Conservation (phyloP, 92 coral and sea anemone species). For the Isaurus tuberculatus region DNA sequence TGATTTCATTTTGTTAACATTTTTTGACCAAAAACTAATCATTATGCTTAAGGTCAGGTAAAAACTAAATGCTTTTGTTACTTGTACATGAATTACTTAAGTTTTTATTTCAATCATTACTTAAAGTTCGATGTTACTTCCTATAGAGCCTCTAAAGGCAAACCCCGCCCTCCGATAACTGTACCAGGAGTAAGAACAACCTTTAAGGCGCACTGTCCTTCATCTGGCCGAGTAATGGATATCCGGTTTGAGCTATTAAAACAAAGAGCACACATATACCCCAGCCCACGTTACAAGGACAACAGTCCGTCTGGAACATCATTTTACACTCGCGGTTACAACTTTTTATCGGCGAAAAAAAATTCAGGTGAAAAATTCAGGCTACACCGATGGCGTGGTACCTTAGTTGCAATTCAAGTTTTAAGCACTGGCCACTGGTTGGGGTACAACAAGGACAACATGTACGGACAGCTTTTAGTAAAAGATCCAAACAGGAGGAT, state of each 20-base stretch:
- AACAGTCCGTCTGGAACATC: slow-evolving; percentile 54
- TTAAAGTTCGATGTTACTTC: not conserved
- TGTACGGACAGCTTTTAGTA: slow-evolving; percentile 32
- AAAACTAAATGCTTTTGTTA: no score
- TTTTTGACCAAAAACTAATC: no score
- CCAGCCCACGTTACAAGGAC: not conserved
- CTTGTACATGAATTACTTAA: no score
- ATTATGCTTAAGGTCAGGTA: no score
- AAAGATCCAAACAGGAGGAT: not conserved
- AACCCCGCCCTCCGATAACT: slow-evolving; percentile 39
- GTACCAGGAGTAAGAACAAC: slow-evolving; percentile 54
- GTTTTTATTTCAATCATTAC: not conserved
- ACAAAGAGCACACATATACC: not conserved
- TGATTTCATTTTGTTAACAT: no score
- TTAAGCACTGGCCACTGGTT: slow-evolving; percentile 43
- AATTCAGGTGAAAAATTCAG: slow-evolving; percentile 10
- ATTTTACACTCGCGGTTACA: slow-evolving; percentile 31
- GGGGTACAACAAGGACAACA: slow-evolving; percentile 16
- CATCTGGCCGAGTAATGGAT: not conserved
- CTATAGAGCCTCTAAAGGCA: slow-evolving; percentile 37
- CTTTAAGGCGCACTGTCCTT: slow-evolving; percentile 56
- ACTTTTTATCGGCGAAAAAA: not conserved
- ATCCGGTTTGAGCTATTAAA: slow-evolving; percentile 58
- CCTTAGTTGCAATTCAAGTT: slow-evolving; percentile 48
- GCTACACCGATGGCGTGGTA: slow-evolving; percentile 56